Conservation (phyloP, 2,888 invertebrate genomes). For the Poecilus cupreus region DNA sequence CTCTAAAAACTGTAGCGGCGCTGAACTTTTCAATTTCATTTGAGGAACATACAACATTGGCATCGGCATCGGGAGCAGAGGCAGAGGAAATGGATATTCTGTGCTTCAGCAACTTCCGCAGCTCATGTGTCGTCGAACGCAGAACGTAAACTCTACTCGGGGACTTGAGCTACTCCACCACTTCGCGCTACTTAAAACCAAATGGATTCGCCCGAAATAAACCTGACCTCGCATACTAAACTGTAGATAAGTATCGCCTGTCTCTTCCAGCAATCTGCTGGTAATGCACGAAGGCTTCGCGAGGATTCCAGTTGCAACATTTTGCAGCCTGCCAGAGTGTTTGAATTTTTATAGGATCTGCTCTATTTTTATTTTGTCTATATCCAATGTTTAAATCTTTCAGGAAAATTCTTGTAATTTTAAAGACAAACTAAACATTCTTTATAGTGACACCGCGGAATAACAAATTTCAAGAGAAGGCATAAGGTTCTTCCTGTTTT, state of each 20-base stretch:
- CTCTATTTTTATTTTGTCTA: too few relatives aligned
- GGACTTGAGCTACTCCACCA: not conserved
- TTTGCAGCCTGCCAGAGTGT: too few relatives aligned
- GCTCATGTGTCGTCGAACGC: not conserved
- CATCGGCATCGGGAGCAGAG: not conserved
- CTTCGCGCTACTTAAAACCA: conserved; percentile 30
- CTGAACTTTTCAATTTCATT: conserved; percentile 45
- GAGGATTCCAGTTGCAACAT: not conserved
- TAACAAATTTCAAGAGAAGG: too few relatives aligned
- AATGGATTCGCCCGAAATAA: conserved; percentile 39
- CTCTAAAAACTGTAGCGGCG: conserved; percentile 29
- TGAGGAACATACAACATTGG: conserved; percentile 5
- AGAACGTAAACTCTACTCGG: not conserved
- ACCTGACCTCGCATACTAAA: conserved; percentile 52
- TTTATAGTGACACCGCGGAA: too few relatives aligned
- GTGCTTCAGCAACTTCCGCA: conserved; percentile 9
- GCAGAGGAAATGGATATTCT: conserved; percentile 40
- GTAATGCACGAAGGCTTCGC: not conserved
- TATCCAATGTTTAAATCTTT: too few relatives aligned
- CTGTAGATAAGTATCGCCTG: conserved; percentile 28
- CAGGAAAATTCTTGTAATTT: too few relatives aligned
- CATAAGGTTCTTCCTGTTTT: too few relatives aligned
- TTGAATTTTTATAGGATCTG: too few relatives aligned
- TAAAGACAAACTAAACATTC: too few relatives aligned
- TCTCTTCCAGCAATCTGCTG: not conserved